Conservation (phyloP, 2,888 invertebrate genomes). For the Trachelus stipa region DNA sequence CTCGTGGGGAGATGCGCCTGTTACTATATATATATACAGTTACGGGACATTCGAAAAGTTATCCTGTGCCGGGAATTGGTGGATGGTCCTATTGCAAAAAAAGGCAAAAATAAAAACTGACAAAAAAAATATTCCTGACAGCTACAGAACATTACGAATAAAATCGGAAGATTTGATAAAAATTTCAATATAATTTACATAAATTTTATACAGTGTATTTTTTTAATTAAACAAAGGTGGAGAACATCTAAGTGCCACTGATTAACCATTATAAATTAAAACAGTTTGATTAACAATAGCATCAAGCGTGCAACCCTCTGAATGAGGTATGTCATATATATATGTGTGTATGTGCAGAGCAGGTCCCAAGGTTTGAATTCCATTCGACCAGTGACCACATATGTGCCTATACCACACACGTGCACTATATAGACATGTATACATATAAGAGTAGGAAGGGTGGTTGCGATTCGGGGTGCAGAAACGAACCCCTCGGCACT, state of each 20-base stretch:
- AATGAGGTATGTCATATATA: not conserved
- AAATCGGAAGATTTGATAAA: not conserved
- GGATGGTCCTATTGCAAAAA: not conserved
- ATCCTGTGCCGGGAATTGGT: not conserved
- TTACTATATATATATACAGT: not conserved
- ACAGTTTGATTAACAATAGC: constrained; percentile 43
- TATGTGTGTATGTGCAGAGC: constrained; percentile 8
- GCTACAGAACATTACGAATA: not conserved
- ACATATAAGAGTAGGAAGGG: not conserved
- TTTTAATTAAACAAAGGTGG: not conserved
- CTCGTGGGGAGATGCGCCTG: not conserved
- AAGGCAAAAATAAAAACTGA: not conserved
- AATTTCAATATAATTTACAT: not conserved
- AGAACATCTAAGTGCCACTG: not conserved
- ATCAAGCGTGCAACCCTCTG: constrained; percentile 8
- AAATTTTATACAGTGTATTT: not conserved
- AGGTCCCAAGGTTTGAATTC: constrained; percentile 39
- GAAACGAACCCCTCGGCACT: constrained; percentile 38
- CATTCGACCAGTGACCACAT: constrained; percentile 5
- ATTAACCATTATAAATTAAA: constrained; percentile 40
- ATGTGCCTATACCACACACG: not conserved
- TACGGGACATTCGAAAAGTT: not conserved
- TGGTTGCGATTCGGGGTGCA: constrained; percentile 6
- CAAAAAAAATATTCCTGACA: too few species aligned
- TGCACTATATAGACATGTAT: not conserved